These are phyloP conservation scores for Tamias sibiricus DNA, from an alignment of 2,113 vertebrate species.

Conservation along the genomic window DNA sequence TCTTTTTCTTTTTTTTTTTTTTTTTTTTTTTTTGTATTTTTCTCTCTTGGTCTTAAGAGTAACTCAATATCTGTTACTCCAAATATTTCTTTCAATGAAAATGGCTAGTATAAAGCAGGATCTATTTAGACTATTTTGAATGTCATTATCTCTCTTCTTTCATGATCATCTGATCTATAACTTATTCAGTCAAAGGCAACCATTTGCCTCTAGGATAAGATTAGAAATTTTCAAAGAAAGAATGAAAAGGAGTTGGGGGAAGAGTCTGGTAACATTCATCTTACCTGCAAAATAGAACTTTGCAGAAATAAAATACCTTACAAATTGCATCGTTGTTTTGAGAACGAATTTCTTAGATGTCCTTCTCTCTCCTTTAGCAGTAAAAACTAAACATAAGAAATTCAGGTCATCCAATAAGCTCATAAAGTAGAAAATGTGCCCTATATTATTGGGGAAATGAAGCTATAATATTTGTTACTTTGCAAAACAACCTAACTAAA, in stretches of 20 bases:
- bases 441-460: background rate
- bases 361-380: background rate
- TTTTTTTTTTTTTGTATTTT: background rate
- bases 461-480: background rate
- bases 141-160: background rate
- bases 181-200: background rate
- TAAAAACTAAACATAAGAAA: background rate
- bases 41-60: constrained; percentile 18
- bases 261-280: background rate
- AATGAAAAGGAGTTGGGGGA: background rate
- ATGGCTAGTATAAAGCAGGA: background rate
- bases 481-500: background rate
- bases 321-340: background rate
- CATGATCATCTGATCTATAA: background rate
- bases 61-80: background rate
- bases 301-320: background rate
- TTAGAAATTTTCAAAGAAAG: background rate
- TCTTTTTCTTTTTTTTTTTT: too few relatives aligned
- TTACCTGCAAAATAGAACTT: background rate
- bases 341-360: background rate
- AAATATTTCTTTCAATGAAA: background rate
- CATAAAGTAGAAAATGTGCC: background rate
- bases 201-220: background rate
- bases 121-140: background rate
- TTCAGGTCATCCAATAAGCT: background rate